These are phyloP conservation scores for Hemitrygon akajei DNA, from an alignment of 2,797 vertebrate genomes.

Conservation along the genomic window DNA sequence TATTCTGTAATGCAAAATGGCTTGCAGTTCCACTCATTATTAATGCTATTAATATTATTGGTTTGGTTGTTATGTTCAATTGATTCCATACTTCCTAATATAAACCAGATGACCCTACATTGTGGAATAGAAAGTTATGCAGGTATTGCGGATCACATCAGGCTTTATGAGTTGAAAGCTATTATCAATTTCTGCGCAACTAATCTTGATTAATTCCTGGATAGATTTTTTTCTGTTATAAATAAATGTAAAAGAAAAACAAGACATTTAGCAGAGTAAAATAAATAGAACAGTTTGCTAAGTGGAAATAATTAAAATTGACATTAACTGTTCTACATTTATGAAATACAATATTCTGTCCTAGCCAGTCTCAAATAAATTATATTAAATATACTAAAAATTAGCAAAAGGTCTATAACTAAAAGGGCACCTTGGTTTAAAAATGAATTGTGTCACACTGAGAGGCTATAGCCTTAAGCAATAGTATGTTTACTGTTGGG, in stretches of 20 bases:
- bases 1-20: neutral
- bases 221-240: neutral
- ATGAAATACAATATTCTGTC: conserved; percentile 18
- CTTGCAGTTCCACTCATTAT: neutral
- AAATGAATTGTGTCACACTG: conserved; percentile 11
- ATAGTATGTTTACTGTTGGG: conserved; percentile 35
- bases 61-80: neutral
- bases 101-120: neutral
- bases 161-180: neutral
- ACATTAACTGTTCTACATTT: neutral
- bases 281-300: neutral
- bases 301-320: neutral
- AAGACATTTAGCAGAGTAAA: neutral
- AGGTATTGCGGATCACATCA: neutral
- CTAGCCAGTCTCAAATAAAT: neutral
- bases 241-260: neutral
- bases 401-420: neutral
- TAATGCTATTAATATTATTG: conserved; percentile 12
- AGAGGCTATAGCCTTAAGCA: conserved; percentile 9
- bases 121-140: neutral
- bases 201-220: neutral
- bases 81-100: neutral
- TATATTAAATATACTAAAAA: neutral
- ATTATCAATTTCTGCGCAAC: conserved; percentile 1
- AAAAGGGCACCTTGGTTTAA: conserved; percentile 10